phyloP scores from a whole-genome alignment of 2,797 vertebrate genomes.

The Leptodactylus fallax region DNA sequence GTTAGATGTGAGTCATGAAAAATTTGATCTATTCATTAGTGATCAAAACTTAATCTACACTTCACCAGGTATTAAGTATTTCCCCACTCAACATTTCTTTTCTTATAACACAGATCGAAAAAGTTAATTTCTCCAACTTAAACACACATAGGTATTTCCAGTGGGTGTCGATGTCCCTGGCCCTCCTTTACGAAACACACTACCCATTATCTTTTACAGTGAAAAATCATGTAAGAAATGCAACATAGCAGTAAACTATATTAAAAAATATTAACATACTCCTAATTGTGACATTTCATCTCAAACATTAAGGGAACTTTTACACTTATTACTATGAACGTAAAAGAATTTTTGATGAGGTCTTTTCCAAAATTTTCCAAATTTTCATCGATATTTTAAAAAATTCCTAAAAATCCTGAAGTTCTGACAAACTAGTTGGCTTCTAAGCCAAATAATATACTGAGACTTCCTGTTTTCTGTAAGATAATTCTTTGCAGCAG shows the following conservation, averaged over 20 bases:
- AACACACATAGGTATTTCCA: background rate
- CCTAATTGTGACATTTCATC: background rate
- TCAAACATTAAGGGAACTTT: too few relatives aligned
- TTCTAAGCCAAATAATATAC: too few relatives aligned
- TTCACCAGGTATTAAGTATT: background rate
- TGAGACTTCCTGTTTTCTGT: too few relatives aligned
- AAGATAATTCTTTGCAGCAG: too few relatives aligned
- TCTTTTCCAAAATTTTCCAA: too few relatives aligned
- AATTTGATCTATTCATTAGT: background rate
- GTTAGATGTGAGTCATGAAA: slow-evolving; percentile 16
- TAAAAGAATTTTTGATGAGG: too few relatives aligned
- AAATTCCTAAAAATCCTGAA: too few relatives aligned
- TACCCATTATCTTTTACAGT: background rate
- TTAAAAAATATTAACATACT: background rate
- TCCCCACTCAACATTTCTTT: slow-evolving; percentile 11
- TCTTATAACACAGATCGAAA: too few relatives aligned
- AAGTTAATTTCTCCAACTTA: background rate
- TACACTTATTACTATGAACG: too few relatives aligned
- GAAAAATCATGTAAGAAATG: background rate
- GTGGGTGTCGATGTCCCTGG: too few relatives aligned
- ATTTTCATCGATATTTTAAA: too few relatives aligned
- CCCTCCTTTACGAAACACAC: background rate
- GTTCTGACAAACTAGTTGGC: too few relatives aligned
- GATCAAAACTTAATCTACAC: background rate
- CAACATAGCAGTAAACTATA: background rate